Conservation (phyloP, 2,113 vertebrate genomes). For the Apaloderma vittatum region DNA sequence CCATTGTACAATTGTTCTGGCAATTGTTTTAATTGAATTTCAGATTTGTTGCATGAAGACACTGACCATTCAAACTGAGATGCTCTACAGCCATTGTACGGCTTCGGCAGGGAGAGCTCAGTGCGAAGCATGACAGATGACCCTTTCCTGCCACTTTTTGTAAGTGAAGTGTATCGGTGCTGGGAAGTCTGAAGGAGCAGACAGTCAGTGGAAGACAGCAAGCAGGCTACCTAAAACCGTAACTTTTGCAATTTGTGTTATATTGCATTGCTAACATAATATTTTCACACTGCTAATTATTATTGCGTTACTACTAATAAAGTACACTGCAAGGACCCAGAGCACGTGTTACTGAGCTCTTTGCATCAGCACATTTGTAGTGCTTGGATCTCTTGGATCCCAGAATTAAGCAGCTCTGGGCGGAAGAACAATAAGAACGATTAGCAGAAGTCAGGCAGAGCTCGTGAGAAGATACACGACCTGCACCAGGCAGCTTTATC, state of each 20-base stretch:
- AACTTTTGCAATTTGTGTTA: background rate
- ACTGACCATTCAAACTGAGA: fast-evolving
- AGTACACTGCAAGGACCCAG: background rate
- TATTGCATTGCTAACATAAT: background rate
- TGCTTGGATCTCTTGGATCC: fast-evolving
- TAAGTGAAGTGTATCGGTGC: background rate
- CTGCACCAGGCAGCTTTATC: background rate
- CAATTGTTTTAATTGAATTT: background rate
- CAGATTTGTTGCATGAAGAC: background rate
- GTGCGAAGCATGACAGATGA: background rate
- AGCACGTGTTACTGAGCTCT: background rate
- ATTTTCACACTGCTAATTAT: background rate
- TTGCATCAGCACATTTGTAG: background rate
- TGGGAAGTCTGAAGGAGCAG: background rate
- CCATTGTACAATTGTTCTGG: background rate
- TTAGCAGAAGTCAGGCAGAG: background rate
- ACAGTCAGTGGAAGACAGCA: background rate
- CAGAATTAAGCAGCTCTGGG: background rate
- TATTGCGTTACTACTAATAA: background rate
- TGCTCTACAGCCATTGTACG: fast-evolving
- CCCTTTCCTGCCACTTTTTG: background rate
- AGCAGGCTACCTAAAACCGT: background rate
- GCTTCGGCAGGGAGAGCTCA: background rate
- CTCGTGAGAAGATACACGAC: fast-evolving
- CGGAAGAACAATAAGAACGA: background rate